Percentiles rank a stretch among this genome's conserved stretches.
phyloP scores from a whole-genome alignment of 2,888 invertebrate genomes.

The Philereme vetulata region DNA sequence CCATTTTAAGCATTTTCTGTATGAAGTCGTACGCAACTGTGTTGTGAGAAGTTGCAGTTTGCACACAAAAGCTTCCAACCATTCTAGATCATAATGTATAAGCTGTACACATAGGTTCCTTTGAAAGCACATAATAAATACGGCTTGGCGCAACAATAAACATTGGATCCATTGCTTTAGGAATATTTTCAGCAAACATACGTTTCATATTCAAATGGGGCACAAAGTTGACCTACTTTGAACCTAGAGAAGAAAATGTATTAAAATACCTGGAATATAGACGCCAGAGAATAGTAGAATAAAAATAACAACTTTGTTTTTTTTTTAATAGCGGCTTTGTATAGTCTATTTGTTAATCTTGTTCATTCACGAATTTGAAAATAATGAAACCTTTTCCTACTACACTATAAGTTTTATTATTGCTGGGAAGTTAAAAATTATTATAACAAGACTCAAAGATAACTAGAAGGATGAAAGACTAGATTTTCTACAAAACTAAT shows the following conservation, averaged over 20 bases:
- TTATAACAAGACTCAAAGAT: too few relatives aligned
- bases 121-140: constrained; percentile 4
- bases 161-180: constrained; percentile 27
- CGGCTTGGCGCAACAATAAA: constrained; percentile 35
- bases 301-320: too few relatives aligned
- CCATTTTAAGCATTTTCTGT: background rate
- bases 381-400: too few relatives aligned
- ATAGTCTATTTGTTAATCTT: too few relatives aligned
- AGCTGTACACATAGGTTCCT: background rate
- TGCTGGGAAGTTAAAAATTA: too few relatives aligned
- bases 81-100: constrained; percentile 1
- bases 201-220: constrained; percentile 46
- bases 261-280: constrained; percentile 27
- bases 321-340: too few relatives aligned
- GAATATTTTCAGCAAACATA: constrained; percentile 44
- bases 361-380: too few relatives aligned
- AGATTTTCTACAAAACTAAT: too few relatives aligned
- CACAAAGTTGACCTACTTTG: constrained; percentile 41
- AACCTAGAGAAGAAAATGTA: constrained; percentile 44
- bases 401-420: too few relatives aligned
- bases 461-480: too few relatives aligned
- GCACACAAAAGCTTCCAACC: background rate
- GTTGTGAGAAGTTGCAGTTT: background rate
- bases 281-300: background rate
- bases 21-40: background rate